Evolutionary conservation across 2,797 vertebrate genomes (phyloP).

Genomic region (Sphenopsis melanotis): DNA sequence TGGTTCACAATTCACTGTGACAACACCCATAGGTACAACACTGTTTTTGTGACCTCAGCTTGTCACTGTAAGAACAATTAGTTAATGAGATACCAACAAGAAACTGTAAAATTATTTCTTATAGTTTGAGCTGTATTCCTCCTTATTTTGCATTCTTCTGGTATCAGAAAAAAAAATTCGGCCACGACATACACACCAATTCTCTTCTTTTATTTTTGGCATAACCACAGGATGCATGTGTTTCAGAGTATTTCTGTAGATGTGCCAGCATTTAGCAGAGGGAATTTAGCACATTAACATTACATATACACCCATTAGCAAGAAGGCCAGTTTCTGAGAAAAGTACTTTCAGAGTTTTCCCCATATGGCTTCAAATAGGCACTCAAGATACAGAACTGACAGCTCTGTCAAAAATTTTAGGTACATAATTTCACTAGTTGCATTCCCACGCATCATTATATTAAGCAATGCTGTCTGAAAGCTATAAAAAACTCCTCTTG

Average conservation of each 20-base stretch:
- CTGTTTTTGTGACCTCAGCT: background rate
- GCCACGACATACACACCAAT: fast-evolving
- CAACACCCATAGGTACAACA: fast-evolving
- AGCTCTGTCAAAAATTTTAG: conserved; percentile 34
- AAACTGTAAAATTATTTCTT: background rate
- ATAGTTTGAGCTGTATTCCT: background rate
- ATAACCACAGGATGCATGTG: background rate
- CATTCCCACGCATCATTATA: conserved; percentile 40
- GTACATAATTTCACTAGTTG: background rate
- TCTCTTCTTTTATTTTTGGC: background rate
- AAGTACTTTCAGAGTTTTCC: background rate
- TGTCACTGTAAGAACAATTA: background rate
- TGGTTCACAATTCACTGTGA: background rate
- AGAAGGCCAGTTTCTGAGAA: background rate
- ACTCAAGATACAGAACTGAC: conserved; percentile 20
- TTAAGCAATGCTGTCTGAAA: conserved; percentile 36
- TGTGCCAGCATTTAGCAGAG: background rate
- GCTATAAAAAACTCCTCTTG: conserved; percentile 29
- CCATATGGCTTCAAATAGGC: conserved; percentile 16
- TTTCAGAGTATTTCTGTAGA: background rate
- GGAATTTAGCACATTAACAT: background rate
- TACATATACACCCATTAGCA: background rate
- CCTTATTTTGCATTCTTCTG: background rate
- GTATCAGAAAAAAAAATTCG: background rate
- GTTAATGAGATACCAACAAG: background rate